A percentile compares a stretch with the other conserved stretches of the same genome.
Evolutionary conservation across 1,140 invertebrate species (phyloP).

Genomic region (Mycetomoellerius zeteki): DNA sequence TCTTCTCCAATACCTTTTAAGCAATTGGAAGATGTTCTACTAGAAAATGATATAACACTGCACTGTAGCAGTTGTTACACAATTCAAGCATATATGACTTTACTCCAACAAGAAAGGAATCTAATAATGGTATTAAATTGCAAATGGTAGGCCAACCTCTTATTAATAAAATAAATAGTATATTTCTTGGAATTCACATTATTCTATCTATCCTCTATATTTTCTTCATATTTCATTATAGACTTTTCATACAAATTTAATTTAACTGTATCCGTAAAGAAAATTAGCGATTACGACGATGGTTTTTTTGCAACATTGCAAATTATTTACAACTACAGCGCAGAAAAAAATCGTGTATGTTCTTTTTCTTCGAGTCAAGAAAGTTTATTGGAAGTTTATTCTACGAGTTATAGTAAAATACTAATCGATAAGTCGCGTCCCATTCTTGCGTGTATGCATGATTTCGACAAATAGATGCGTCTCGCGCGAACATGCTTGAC

Average conservation of each 20-base stretch:
- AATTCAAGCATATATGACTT: too few relatives aligned
- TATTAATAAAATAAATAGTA: too few relatives aligned
- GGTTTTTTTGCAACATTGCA: neutral
- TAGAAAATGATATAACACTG: too few relatives aligned
- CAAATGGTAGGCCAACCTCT: too few relatives aligned
- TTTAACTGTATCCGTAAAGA: neutral
- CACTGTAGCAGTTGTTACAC: too few relatives aligned
- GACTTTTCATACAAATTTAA: neutral
- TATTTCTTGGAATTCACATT: too few relatives aligned
- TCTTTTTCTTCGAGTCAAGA: constrained; percentile 9
- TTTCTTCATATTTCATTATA: neutral
- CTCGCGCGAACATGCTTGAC: neutral
- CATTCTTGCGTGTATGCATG: neutral
- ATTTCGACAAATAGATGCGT: constrained; percentile 11
- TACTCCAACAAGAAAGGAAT: too few relatives aligned
- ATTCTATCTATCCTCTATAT: too few relatives aligned
- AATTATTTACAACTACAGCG: neutral
- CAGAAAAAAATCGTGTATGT: neutral
- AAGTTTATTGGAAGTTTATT: neutral
- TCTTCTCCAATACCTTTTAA: too few relatives aligned
- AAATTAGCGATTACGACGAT: neutral
- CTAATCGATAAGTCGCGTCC: neutral
- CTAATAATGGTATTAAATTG: too few relatives aligned
- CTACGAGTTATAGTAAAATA: neutral
- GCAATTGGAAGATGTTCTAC: too few relatives aligned